Conservation (phyloP, 2,888 invertebrate genomes). For the Homarus gammarus region DNA sequence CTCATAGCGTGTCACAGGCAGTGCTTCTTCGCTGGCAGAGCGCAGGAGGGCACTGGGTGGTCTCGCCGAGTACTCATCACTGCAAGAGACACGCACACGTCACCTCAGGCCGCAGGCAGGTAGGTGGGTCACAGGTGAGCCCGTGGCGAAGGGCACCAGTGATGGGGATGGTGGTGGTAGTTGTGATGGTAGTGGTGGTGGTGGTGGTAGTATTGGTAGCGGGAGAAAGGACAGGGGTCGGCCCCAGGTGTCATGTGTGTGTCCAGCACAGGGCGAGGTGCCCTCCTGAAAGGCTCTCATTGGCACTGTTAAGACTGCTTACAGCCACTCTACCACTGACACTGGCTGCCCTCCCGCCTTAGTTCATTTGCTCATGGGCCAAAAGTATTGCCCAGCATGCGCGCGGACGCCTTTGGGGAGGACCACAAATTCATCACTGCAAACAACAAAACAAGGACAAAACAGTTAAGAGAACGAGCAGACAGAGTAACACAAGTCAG, state of each 20-base stretch:
- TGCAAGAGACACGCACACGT: conserved; percentile 75
- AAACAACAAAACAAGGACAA: conserved; percentile 74
- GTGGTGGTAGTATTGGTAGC: conserved; percentile 65
- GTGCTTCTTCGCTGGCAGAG: conserved; percentile 75
- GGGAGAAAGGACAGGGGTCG: conserved; percentile 65
- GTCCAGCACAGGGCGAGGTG: conserved; percentile 63
- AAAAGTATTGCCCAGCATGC: conserved; percentile 74
- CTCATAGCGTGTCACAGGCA: conserved; percentile 74
- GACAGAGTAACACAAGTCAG: conserved; percentile 45
- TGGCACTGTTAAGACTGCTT: conserved; percentile 57
- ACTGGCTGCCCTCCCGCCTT: conserved; percentile 72
- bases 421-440: conserved; percentile 76
- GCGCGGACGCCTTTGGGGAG: conserved; percentile 73
- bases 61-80: conserved; percentile 73
- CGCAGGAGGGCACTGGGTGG: conserved; percentile 75
- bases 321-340: conserved; percentile 72
- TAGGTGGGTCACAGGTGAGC: conserved; percentile 58
- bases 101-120: conserved; percentile 73
- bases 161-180: conserved; percentile 60
- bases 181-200: conserved; percentile 61
- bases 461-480: conserved; percentile 68
- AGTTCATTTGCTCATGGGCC: conserved; percentile 75
- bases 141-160: conserved; percentile 54
- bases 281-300: conserved; percentile 62
- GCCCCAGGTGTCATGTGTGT: conserved; percentile 71